These are phyloP conservation scores for Entelurus aequoreus DNA, from an alignment of 2,113 vertebrate species.

Conservation along the genomic window DNA sequence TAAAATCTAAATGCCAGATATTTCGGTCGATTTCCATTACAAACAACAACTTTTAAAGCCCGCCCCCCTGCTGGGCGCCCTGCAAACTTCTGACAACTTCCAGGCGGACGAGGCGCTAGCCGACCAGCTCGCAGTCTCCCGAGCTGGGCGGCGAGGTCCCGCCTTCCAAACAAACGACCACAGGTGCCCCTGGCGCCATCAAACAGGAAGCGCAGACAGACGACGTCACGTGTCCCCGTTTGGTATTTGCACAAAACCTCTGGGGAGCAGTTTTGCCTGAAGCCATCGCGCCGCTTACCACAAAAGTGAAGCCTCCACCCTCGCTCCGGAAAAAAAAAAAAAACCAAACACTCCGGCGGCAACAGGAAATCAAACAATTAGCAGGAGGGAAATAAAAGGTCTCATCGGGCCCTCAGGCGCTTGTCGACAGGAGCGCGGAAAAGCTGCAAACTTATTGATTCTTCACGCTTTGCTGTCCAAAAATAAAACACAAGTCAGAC, in stretches of 20 bases:
- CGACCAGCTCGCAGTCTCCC: not conserved
- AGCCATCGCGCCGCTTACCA: slow-evolving; percentile 62
- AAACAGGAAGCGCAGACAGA: slow-evolving; percentile 52
- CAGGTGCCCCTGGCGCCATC: slow-evolving; percentile 33
- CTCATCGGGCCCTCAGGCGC: slow-evolving; percentile 65
- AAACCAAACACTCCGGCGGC: slow-evolving; percentile 61
- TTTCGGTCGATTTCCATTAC: slow-evolving; percentile 12
- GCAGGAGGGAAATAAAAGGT: slow-evolving; percentile 74
- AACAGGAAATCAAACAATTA: slow-evolving; percentile 79
- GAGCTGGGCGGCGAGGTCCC: not conserved
- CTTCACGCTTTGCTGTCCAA: slow-evolving; percentile 1
- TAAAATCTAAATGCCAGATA: no score
- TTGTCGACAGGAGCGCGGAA: slow-evolving; percentile 35
- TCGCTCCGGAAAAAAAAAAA: slow-evolving; percentile 14
- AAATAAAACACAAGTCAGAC: no score
- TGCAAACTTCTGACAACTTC: slow-evolving; percentile 62
- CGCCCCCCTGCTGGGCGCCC: slow-evolving; percentile 59
- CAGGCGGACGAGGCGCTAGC: not conserved
- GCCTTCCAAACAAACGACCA: slow-evolving; percentile 40
- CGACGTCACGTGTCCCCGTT: slow-evolving; percentile 65
- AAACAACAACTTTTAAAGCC: slow-evolving; percentile 71
- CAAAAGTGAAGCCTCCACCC: slow-evolving; percentile 53
- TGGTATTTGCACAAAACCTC: slow-evolving; percentile 74
- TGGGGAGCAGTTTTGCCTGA: slow-evolving; percentile 60
- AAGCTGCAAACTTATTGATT: slow-evolving; percentile 46